These are phyloP conservation scores for Lycaon pictus DNA, from an alignment of 2,113 vertebrate genomes.

Conservation along the genomic window DNA sequence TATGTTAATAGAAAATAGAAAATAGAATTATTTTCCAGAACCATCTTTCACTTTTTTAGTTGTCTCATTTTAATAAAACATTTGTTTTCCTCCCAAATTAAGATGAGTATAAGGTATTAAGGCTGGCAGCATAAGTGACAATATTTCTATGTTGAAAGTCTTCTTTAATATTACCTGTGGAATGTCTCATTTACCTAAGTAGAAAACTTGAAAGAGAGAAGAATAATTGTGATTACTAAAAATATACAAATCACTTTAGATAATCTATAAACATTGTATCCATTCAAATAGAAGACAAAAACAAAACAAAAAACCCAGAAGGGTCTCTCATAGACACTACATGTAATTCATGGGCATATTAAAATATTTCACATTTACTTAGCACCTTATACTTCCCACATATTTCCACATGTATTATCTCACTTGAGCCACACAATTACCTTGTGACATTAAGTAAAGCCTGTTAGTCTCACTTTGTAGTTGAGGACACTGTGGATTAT, in stretches of 20 bases:
- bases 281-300: not conserved
- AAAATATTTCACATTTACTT: not conserved
- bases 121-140: not conserved
- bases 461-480: not conserved
- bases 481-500: not conserved
- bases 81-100: constrained; percentile 29
- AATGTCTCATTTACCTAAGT: not conserved
- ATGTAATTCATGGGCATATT: not conserved
- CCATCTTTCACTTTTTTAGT: constrained; percentile 2
- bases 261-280: not conserved
- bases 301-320: not conserved
- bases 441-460: not conserved
- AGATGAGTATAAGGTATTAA: not conserved
- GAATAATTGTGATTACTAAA: constrained; percentile 2
- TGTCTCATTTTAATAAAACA: constrained; percentile 15
- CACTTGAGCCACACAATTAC: not conserved
- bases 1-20: constrained; percentile 23
- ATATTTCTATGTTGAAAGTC: not conserved
- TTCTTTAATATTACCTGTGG: not conserved
- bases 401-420: not conserved
- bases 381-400: not conserved
- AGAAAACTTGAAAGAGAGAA: not conserved
- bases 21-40: constrained; percentile 35
- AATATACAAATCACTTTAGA: not conserved
- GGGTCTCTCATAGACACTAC: not conserved